A percentile compares a stretch with the other conserved stretches of the same genome.
phyloP scores from a whole-genome alignment of 2,797 vertebrate species.

The Manis pentadactyla region DNA sequence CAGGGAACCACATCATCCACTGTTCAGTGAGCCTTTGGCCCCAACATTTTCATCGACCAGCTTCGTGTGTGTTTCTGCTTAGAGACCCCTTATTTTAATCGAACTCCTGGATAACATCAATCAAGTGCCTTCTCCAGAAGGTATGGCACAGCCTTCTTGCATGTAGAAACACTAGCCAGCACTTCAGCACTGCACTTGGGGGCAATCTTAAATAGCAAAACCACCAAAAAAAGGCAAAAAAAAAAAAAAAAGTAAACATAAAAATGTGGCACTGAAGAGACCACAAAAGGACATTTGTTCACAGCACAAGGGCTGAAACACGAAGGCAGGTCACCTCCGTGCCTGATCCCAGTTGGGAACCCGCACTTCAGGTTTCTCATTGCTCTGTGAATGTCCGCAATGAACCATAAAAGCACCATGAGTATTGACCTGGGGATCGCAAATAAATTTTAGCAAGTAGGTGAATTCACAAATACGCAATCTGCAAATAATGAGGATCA shows the following conservation, averaged over 20 bases:
- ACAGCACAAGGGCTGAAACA: not conserved
- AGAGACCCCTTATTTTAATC: not conserved
- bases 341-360: not conserved
- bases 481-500: not conserved
- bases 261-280: not conserved
- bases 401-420: not conserved
- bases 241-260: not conserved
- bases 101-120: not conserved
- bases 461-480: not conserved
- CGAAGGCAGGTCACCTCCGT: not conserved
- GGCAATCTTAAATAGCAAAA: not conserved
- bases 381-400: not conserved
- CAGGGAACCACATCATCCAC: not conserved
- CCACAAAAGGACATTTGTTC: not conserved
- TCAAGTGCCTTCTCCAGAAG: not conserved
- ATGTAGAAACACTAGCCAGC: not conserved
- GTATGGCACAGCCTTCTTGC: not conserved
- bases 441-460: not conserved
- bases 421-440: not conserved
- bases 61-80: slow-evolving; percentile 8
- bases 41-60: not conserved
- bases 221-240: not conserved
- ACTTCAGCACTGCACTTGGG: not conserved
- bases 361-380: too few species aligned
- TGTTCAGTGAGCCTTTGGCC: not conserved